These are phyloP conservation scores for Charina bottae DNA, from an alignment of 2,113 vertebrate species.

Conservation along the genomic window DNA sequence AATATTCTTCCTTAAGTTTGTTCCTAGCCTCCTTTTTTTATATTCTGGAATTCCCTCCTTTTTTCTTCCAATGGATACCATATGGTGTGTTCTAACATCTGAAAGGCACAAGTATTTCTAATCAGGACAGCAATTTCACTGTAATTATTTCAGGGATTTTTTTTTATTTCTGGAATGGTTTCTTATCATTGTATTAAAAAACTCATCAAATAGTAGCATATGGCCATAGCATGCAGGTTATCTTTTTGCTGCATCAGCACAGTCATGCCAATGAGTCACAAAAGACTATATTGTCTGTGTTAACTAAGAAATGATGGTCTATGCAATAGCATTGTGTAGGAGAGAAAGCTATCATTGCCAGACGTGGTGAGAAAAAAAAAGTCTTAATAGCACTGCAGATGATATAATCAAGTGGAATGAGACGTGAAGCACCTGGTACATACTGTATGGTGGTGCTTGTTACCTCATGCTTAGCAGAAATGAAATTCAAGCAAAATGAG, in stretches of 20 bases:
- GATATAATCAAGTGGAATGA: neutral
- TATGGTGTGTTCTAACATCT: neutral
- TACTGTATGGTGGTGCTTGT: neutral
- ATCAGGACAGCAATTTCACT: neutral
- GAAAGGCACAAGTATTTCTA: neutral
- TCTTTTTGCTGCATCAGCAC: neutral
- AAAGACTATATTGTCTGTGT: neutral
- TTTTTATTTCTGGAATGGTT: neutral
- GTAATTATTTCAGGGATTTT: neutral
- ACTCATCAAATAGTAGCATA: neutral
- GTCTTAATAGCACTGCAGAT: neutral
- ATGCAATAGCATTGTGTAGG: neutral
- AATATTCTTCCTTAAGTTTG: neutral
- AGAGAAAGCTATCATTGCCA: neutral
- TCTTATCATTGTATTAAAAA: neutral
- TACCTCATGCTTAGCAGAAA: neutral
- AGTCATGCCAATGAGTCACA: neutral
- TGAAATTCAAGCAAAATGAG: neutral
- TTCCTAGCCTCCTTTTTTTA: neutral
- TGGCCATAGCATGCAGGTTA: neutral
- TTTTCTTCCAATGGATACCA: neutral
- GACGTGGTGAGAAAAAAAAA: neutral
- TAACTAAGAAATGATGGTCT: neutral
- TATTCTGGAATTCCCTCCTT: neutral
- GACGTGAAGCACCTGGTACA: neutral